Percentiles rank a stretch among this genome's conserved stretches.
These are phyloP conservation scores for Mystacides longicornis DNA, from an alignment of 2,888 invertebrate genomes.

Conservation along the genomic window DNA sequence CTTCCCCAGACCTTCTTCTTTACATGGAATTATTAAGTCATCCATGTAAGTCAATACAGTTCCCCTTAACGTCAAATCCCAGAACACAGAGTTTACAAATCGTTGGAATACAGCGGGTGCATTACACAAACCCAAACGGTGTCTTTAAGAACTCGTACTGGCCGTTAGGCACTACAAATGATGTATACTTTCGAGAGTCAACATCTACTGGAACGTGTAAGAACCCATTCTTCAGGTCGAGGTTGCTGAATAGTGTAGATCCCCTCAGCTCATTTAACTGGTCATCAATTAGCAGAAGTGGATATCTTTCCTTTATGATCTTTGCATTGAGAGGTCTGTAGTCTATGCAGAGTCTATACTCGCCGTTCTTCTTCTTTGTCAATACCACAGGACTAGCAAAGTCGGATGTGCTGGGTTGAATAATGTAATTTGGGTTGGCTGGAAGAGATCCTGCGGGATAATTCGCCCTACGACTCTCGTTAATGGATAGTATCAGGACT, in stretches of 20 bases:
- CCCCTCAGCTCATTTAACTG: constrained; percentile 30
- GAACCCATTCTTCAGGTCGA: constrained; percentile 31
- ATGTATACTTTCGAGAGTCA: constrained; percentile 28
- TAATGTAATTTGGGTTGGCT: too few species aligned
- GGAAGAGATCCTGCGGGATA: too few species aligned
- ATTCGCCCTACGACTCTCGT: too few species aligned
- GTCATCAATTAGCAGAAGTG: constrained; percentile 33
- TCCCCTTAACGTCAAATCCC: constrained; percentile 22
- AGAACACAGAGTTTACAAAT: constrained; percentile 30
- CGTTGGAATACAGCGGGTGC: constrained; percentile 32
- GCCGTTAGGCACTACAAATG: constrained; percentile 33
- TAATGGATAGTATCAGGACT: too few species aligned
- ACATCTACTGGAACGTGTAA: constrained; percentile 30
- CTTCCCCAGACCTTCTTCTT: constrained; percentile 26
- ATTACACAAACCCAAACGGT: constrained; percentile 35
- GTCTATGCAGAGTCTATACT: constrained; percentile 31
- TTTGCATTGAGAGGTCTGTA: constrained; percentile 33
- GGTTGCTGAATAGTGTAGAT: constrained; percentile 28
- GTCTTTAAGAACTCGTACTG: constrained; percentile 34
- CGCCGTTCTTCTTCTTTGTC: constrained; percentile 19
- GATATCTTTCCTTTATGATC: constrained; percentile 31
- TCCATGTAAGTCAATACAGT: constrained; percentile 27
- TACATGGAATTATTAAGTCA: constrained; percentile 28
- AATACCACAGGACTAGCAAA: constrained; percentile 29
- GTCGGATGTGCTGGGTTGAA: constrained; percentile 30